phyloP scores from a whole-genome alignment of 2,797 vertebrate species.

The Danionella dracula region DNA sequence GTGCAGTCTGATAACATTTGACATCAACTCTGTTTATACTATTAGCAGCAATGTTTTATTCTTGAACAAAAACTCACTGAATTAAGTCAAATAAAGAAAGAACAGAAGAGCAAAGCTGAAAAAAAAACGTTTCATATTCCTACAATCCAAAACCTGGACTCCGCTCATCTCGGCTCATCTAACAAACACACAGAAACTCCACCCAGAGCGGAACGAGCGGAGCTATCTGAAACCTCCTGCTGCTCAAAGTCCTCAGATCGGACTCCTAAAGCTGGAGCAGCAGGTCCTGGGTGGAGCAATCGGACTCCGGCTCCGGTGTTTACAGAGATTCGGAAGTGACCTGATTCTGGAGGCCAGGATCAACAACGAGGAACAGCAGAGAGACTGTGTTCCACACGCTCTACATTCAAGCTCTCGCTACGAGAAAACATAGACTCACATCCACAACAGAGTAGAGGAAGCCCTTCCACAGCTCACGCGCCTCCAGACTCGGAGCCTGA shows the following conservation, averaged over 20 bases:
- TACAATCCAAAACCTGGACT: too few relatives aligned
- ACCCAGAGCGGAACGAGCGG: background rate
- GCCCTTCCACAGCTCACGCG: conserved; percentile 84
- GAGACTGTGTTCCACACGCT: too few relatives aligned
- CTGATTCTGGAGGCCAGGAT: background rate
- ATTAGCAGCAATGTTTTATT: too few relatives aligned
- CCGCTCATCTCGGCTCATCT: background rate
- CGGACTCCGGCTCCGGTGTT: background rate
- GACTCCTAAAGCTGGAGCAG: background rate
- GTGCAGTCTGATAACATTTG: too few relatives aligned
- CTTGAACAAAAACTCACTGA: too few relatives aligned
- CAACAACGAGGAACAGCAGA: background rate
- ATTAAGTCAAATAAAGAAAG: too few relatives aligned
- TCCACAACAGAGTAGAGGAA: conserved; percentile 82
- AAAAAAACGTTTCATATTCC: too few relatives aligned
- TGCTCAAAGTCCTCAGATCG: background rate
- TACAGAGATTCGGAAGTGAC: background rate
- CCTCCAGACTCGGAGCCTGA: conserved; percentile 77
- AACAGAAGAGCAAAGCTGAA: too few relatives aligned
- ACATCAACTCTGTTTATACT: too few relatives aligned
- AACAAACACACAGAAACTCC: too few relatives aligned
- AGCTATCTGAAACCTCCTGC: background rate
- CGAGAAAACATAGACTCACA: conserved; percentile 56
- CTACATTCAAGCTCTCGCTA: too few relatives aligned
- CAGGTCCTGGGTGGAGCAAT: background rate